phyloP scores from a whole-genome alignment of 1,140 invertebrate genomes.

The Drosophila punjabiensis region DNA sequence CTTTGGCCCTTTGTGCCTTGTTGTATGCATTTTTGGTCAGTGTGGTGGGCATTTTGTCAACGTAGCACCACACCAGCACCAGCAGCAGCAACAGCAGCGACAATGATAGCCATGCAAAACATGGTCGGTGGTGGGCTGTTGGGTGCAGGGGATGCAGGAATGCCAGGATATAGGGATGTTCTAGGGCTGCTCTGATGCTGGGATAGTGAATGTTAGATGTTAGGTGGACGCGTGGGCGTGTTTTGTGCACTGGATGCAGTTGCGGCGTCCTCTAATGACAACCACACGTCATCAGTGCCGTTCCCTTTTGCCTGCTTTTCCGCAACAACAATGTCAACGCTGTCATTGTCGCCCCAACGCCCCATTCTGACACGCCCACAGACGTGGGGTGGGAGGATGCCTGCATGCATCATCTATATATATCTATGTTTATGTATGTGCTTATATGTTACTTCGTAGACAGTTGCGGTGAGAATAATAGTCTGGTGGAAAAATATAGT shows the following conservation, averaged over 20 bases:
- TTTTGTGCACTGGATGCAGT: slow-evolving; percentile 35
- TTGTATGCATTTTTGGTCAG: slow-evolving; percentile 76
- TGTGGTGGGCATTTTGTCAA: slow-evolving; percentile 67
- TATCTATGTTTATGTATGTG: slow-evolving; percentile 36
- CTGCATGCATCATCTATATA: slow-evolving; percentile 8
- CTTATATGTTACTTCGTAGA: slow-evolving; percentile 48
- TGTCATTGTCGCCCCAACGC: slow-evolving; percentile 52
- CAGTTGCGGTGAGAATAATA: slow-evolving; percentile 35
- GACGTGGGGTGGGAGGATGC: neutral
- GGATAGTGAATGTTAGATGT: slow-evolving; percentile 14
- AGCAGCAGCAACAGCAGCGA: slow-evolving; percentile 34
- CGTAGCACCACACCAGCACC: slow-evolving; percentile 28
- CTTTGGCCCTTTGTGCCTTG: slow-evolving; percentile 53
- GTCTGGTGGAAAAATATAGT: neutral
- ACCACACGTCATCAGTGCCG: slow-evolving; percentile 76
- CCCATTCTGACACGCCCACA: slow-evolving; percentile 72
- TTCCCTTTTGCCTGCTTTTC: slow-evolving; percentile 29
- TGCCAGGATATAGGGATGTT: neutral
- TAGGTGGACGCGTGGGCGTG: slow-evolving; percentile 14
- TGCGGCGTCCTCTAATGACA: slow-evolving; percentile 71
- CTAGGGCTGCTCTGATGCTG: neutral
- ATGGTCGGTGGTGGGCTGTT: slow-evolving; percentile 27
- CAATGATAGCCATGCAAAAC: slow-evolving; percentile 70
- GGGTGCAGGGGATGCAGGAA: neutral
- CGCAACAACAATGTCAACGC: slow-evolving; percentile 28